Evolutionary conservation across 1,140 invertebrate genomes (phyloP).

Genomic region (Phenacoccus solenopsis): DNA sequence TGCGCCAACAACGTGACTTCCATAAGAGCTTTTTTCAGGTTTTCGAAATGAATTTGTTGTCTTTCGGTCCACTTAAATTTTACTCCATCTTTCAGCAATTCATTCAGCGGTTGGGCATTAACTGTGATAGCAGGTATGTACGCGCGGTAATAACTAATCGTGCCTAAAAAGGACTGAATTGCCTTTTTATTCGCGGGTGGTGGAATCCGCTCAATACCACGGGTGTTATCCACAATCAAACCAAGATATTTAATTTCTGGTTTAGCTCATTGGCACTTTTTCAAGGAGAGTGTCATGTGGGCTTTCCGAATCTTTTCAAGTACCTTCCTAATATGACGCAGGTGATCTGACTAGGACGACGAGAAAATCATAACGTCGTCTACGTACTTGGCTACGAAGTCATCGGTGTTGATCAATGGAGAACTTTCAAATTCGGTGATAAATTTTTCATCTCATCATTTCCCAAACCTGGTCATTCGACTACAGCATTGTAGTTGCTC

Average conservation of each 20-base stretch:
- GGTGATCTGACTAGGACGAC: slow-evolving; percentile 26
- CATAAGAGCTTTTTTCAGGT: slow-evolving; percentile 4
- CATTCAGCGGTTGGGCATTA: slow-evolving; percentile 26
- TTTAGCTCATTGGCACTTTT: slow-evolving; percentile 33
- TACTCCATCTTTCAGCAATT: slow-evolving; percentile 23
- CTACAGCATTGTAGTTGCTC: too few species aligned
- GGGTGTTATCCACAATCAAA: slow-evolving; percentile 27
- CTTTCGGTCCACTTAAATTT: slow-evolving; percentile 18
- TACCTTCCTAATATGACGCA: slow-evolving; percentile 19
- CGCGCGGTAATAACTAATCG: slow-evolving; percentile 32
- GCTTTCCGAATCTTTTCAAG: slow-evolving; percentile 27
- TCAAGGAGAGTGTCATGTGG: slow-evolving; percentile 33
- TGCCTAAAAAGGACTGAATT: slow-evolving; percentile 32
- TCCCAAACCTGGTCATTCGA: too few species aligned
- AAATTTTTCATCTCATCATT: too few species aligned
- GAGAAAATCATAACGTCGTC: slow-evolving; percentile 33
- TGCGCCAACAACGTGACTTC: background rate
- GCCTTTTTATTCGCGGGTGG: slow-evolving; percentile 30
- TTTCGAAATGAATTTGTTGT: background rate
- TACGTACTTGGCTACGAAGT: slow-evolving; percentile 25
- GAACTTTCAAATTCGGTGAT: too few species aligned
- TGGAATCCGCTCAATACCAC: slow-evolving; percentile 31
- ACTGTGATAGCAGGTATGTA: slow-evolving; percentile 34
- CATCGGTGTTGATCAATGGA: background rate
- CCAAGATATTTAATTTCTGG: slow-evolving; percentile 33